Evolutionary conservation across 2,113 vertebrate species (phyloP).

Genomic region (Pantherophis guttatus): DNA sequence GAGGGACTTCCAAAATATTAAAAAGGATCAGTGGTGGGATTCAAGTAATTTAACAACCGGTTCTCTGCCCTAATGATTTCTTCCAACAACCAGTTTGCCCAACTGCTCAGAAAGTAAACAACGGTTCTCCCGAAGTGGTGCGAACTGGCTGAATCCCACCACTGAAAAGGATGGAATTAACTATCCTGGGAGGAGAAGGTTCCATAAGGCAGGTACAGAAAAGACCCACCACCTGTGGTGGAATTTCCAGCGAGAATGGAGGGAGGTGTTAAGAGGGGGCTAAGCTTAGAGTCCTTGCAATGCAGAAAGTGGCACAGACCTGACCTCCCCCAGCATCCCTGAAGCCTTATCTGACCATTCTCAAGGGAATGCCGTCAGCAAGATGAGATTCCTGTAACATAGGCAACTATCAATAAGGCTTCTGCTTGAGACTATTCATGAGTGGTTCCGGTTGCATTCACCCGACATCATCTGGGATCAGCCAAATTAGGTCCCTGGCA

Average conservation of each 20-base stretch:
- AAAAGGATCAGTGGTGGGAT: not conserved
- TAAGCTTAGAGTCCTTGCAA: no score
- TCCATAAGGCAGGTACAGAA: not conserved
- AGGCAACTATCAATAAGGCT: not conserved
- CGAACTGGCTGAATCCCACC: no score
- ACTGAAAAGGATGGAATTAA: not conserved
- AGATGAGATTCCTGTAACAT: not conserved
- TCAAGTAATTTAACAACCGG: no score
- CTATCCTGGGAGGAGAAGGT: not conserved
- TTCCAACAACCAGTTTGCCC: no score
- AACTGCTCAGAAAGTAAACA: no score
- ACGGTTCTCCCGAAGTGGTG: no score
- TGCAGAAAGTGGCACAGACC: no score
- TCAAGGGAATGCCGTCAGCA: not conserved
- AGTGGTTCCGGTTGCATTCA: not conserved
- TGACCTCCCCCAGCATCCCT: not conserved
- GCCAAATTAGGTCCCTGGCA: not conserved
- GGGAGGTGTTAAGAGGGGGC: not conserved
- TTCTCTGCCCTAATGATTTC: no score
- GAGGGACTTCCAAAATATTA: not conserved
- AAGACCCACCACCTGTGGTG: not conserved
- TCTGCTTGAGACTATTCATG: not conserved
- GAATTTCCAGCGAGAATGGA: not conserved
- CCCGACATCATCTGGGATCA: not conserved
- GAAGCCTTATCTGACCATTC: not conserved